These are phyloP conservation scores for Ferdinandea cuprea DNA, from an alignment of 2,888 invertebrate genomes.

Conservation along the genomic window DNA sequence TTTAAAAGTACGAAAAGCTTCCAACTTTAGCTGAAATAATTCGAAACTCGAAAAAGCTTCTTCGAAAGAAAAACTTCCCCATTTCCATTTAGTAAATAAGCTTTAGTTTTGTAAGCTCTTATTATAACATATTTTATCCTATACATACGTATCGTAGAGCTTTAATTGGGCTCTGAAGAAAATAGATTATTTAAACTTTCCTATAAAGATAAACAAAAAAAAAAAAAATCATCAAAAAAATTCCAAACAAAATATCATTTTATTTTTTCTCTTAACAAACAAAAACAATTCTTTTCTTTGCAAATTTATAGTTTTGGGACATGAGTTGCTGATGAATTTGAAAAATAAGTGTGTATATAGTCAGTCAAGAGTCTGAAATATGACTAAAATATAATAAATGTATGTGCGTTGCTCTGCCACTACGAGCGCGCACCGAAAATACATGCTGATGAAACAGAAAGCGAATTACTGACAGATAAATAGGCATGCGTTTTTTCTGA, in stretches of 20 bases:
- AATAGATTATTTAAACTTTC: constrained; percentile 28
- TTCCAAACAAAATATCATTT: constrained; percentile 40
- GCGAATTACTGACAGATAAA: constrained; percentile 53
- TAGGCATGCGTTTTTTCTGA: constrained; percentile 69
- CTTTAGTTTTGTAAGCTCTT: constrained; percentile 39
- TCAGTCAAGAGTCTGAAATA: constrained; percentile 58
- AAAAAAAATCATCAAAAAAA: constrained; percentile 28
- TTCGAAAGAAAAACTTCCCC: constrained; percentile 20
- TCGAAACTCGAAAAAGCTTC: constrained; percentile 67
- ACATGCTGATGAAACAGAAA: constrained; percentile 48
- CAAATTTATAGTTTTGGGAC: constrained; percentile 74
- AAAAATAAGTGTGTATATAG: constrained; percentile 60
- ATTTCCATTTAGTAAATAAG: constrained; percentile 40
- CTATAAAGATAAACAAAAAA: constrained; percentile 31
- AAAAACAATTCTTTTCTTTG: constrained; percentile 74
- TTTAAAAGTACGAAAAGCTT: background rate
- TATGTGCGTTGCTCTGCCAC: constrained; percentile 54
- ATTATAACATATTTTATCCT: constrained; percentile 19
- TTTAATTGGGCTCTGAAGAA: constrained; percentile 10
- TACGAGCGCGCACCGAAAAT: constrained; percentile 32
- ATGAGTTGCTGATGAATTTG: constrained; percentile 73
- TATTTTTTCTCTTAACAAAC: constrained; percentile 68
- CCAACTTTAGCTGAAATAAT: constrained; percentile 42
- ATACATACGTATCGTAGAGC: constrained; percentile 55
- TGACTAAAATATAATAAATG: constrained; percentile 34